A percentile compares a stretch with the other conserved stretches of the same genome.
Evolutionary conservation across 2,888 invertebrate species (phyloP).

Genomic region (Lasioglossum marginatum): DNA sequence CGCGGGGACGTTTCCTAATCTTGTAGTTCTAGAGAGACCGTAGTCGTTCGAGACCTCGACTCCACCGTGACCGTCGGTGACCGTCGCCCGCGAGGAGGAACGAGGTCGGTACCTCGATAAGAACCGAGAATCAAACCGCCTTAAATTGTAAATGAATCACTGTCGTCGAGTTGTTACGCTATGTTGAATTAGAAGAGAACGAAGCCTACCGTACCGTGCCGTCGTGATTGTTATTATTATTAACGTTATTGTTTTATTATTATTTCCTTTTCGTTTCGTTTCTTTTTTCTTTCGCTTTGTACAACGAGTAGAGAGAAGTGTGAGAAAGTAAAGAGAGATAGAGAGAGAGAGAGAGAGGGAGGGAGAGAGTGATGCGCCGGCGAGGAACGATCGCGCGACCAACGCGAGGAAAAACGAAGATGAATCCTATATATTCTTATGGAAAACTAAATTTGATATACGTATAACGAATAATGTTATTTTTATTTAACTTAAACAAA

Average conservation of each 20-base stretch:
- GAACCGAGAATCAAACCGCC: slow-evolving; percentile 73
- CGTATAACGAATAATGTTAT: slow-evolving; percentile 74
- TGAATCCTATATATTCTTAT: slow-evolving; percentile 63
- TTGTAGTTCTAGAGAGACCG: slow-evolving; percentile 68
- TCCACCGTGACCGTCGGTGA: slow-evolving; percentile 13
- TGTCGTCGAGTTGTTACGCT: slow-evolving; percentile 54
- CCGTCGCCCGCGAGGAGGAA: slow-evolving; percentile 9
- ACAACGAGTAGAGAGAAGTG: slow-evolving; percentile 69
- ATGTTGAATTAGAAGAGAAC: slow-evolving; percentile 65
- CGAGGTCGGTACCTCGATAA: slow-evolving; percentile 65
- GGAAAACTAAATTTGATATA: slow-evolving; percentile 72
- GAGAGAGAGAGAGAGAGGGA: slow-evolving; percentile 30
- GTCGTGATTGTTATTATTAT: slow-evolving; percentile 72
- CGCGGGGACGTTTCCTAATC: slow-evolving; percentile 45
- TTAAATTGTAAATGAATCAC: slow-evolving; percentile 62
- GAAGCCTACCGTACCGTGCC: slow-evolving; percentile 59
- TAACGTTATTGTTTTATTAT: slow-evolving; percentile 71
- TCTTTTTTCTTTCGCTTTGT: slow-evolving; percentile 75
- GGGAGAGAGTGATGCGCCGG: background rate
- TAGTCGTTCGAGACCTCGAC: slow-evolving; percentile 70
- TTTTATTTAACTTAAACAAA: slow-evolving; percentile 76
- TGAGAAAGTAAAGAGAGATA: background rate
- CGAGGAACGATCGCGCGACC: slow-evolving; percentile 41
- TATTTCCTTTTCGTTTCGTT: slow-evolving; percentile 51
- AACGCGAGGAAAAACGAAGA: slow-evolving; percentile 56